Evolutionary conservation across 2,888 invertebrate genomes (phyloP), one percentile per base, ranked within the genome.

Genomic region (Brenthis ino): DNA sequence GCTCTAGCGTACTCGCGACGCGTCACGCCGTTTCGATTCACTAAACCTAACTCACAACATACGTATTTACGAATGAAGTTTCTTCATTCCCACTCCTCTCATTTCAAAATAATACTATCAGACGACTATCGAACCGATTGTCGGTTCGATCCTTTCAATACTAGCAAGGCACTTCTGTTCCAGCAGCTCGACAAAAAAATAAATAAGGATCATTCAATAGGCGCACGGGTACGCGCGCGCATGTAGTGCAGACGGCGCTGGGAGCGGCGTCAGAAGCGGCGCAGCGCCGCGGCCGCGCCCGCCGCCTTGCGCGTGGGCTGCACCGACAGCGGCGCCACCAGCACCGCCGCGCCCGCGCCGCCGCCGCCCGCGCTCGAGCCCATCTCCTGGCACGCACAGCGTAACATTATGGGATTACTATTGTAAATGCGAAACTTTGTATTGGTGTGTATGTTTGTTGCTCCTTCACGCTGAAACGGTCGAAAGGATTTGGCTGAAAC

Each of bases 281-380:
- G 95, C 80, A 96, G 91, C 76, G 95, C 94, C 76, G 95, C 95
- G 80, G 94, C 94, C 95, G 94, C 94, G 78, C 95, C 93, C 86
- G 95, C 95, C 79, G 95, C 95, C 94, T 97, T 96, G 84, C 97
- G 95, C 79, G 96, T 96, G 75, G 97, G 97, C 89, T 97, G 97
- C 84, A 97, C 97, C 70, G 97, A 97, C 91, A 97, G 94, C 74
- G 97, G 97, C 79, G 96, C 96, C 80, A 96, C 94, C 82, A 96
- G 89, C 84, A 95, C 93, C 76, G 94, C 94, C 83, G 93, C 94
- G 82, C 84, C 86, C 77, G 81, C 85, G 93, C 93, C 81, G 89
- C 93, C 78, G 79, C 91, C 85, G 73, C 91, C 76, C 79, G 91
- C 85, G 73, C 91, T 89, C 83, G 95, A 94, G 82, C 96, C 96